Evolutionary conservation across 2,888 invertebrate species (phyloP).

Genomic region (Noctua comes): DNA sequence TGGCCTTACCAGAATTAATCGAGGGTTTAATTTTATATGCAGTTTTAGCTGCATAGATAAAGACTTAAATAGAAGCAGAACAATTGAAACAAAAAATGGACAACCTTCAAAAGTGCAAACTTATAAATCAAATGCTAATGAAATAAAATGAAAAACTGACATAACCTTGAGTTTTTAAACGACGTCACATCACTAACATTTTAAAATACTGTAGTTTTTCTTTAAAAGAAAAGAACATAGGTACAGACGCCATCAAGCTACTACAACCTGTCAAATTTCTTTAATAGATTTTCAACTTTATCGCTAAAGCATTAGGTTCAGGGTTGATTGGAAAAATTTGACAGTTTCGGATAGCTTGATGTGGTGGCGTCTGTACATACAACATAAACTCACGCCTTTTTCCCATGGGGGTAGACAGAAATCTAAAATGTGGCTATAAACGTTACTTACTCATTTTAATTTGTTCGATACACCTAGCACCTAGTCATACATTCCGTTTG

Average conservation of each 20-base stretch:
- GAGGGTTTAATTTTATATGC: constrained; percentile 17
- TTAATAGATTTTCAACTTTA: too few relatives aligned
- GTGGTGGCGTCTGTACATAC: too few relatives aligned
- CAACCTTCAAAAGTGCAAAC: constrained; percentile 14
- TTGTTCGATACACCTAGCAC: background rate
- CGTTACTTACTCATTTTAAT: background rate
- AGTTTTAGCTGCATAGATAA: constrained; percentile 36
- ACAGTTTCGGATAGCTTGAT: too few relatives aligned
- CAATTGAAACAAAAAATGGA: background rate
- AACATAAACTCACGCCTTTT: background rate
- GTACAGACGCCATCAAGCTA: background rate
- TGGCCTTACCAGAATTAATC: constrained; percentile 1
- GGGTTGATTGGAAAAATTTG: too few relatives aligned
- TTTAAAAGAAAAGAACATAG: background rate
- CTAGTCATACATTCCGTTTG: background rate
- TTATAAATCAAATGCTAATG: background rate
- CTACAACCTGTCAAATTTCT: too few relatives aligned
- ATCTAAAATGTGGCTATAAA: background rate
- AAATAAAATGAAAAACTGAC: background rate
- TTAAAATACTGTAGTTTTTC: background rate
- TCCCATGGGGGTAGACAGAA: background rate
- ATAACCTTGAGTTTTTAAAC: background rate
- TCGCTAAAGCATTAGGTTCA: too few relatives aligned
- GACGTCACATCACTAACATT: background rate
- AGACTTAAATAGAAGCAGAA: background rate